Evolutionary conservation across 2,113 vertebrate species (phyloP), one percentile per base, ranked within the genome.

Genomic region (Telmatochromis brichardi): DNA sequence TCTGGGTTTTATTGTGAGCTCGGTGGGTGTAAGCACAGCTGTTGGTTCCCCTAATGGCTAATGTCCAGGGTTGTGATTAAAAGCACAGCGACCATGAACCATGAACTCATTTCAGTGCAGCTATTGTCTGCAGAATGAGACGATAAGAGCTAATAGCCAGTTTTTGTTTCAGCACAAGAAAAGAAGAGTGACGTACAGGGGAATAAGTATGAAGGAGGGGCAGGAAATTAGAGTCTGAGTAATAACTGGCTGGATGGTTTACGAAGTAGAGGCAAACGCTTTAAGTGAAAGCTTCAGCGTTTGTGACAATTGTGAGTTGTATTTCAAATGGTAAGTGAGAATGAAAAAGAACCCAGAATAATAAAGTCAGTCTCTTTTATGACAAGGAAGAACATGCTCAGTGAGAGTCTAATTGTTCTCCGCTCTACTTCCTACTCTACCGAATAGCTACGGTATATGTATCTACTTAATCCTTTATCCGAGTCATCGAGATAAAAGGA

Each of bases 21-120:
- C 33, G 84, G 76, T 55, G 89, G 86, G 81, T 84, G 89, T 88
- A 82, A 90, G 89, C 86, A 53, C 91, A 88, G 89, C 88, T 87
- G 86, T 86, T 84, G 80, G 65, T 31, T 91, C 80, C 76, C 40
- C 80, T 90, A 91, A 93, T 93, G 90, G 91, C 90, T 89, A 88
- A 88, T 88, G 88, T 91, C 83, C 91, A 9, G 81, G 87, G 89
- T 73, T 93, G 92, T 95, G 93, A 95, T 95, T 95, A 95, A 92
- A 93, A 93, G 82, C 80, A 71, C 71, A 5, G 83, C 31, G 6
- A 80, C 88, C 87, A 76, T 90, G 90, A 92, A 90, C 92, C 92
- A 88, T 92, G 91, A 93, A 91, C 93, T 88, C 84, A 90, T 94
- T 93, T 88, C 83, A 45, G 60, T 47, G 54, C 28, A 9, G 73